These are phyloP conservation scores for Phaetusa simplex DNA, from an alignment of 2,113 vertebrate genomes.

Conservation along the genomic window DNA sequence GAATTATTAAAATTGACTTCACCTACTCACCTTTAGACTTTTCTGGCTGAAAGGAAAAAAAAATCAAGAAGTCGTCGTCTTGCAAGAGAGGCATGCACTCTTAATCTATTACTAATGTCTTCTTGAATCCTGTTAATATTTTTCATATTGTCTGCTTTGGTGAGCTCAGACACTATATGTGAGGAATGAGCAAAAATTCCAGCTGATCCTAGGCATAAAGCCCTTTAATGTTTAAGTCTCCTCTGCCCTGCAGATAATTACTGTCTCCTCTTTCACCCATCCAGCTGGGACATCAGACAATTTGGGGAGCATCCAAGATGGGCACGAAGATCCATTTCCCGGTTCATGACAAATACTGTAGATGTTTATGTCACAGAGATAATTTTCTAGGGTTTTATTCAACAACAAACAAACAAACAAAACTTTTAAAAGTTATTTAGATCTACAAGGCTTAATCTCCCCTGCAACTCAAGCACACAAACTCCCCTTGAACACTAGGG, in stretches of 20 bases:
- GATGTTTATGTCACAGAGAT: constrained; percentile 13
- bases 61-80: not conserved
- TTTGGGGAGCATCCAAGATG: constrained; percentile 28
- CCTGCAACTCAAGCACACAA: not conserved
- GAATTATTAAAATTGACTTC: constrained; percentile 36
- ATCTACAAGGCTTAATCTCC: not conserved
- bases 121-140: constrained; percentile 46
- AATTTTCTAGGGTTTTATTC: not conserved
- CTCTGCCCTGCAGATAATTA: constrained; percentile 45
- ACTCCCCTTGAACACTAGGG: not conserved
- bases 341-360: constrained; percentile 11
- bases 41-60: not conserved
- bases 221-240: constrained; percentile 37
- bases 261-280: constrained; percentile 39
- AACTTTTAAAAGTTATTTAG: not conserved
- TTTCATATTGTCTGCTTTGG: constrained; percentile 53
- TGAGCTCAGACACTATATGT: constrained; percentile 4
- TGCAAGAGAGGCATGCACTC: not conserved
- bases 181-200: constrained; percentile 43
- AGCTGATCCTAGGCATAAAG: constrained; percentile 34
- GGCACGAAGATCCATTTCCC: constrained; percentile 34
- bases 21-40: not conserved
- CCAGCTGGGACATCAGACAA: constrained; percentile 51
- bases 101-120: constrained; percentile 49
- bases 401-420: not conserved